A percentile compares a stretch with the other conserved stretches of the same genome.
Evolutionary conservation across 2,888 invertebrate genomes (phyloP).

Genomic region (Pachydiplax longipennis): DNA sequence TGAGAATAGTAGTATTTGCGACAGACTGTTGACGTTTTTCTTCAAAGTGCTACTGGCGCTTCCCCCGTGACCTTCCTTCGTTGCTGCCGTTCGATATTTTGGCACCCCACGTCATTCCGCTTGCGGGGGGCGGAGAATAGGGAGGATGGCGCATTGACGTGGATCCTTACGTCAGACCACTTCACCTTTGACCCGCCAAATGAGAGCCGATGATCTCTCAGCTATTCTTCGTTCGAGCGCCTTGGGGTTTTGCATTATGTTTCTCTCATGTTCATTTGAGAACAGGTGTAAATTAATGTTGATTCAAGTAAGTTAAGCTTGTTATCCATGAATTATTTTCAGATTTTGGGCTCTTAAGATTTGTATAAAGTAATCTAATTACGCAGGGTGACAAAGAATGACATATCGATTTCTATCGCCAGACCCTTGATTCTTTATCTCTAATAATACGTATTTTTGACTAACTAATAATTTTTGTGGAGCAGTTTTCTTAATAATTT

Average conservation of each 20-base stretch:
- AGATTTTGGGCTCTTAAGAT: no score
- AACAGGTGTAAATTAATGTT: no score
- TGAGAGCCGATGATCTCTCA: slow-evolving; percentile 22
- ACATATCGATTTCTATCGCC: no score
- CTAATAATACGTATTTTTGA: no score
- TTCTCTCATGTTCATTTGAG: no score
- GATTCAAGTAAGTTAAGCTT: no score
- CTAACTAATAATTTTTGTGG: no score
- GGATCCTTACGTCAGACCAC: slow-evolving; percentile 41
- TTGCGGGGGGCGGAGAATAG: slow-evolving; percentile 1
- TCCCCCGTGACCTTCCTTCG: slow-evolving; percentile 16
- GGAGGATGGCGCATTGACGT: slow-evolving; percentile 42
- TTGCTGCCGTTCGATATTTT: slow-evolving; percentile 39
- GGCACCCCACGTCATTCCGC: slow-evolving; percentile 37
- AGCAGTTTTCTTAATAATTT: no score
- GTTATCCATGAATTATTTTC: no score
- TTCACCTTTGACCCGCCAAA: slow-evolving; percentile 43
- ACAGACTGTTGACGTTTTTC: slow-evolving; percentile 16
- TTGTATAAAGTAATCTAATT: no score
- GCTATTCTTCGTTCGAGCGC: neutral
- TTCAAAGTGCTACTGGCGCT: neutral
- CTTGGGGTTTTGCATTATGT: neutral
- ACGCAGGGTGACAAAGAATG: no score
- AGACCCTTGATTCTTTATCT: no score
- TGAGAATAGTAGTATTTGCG: neutral